Evolutionary conservation across 37 sponge, comb jelly and placozoan genomes (phyloP).

Genomic region (Halichondria panicea): DNA sequence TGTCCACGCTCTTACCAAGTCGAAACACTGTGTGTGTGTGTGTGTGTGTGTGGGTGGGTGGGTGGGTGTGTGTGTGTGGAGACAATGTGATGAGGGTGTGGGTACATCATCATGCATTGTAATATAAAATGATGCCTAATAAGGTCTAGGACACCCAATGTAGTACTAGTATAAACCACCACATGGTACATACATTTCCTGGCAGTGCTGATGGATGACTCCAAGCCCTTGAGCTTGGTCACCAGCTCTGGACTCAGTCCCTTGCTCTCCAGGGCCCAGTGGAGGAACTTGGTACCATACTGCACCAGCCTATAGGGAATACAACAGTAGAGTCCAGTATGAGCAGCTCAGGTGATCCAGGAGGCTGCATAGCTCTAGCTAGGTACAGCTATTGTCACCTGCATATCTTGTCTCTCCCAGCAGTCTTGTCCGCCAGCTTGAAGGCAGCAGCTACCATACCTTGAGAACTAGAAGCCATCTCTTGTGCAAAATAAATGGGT

Average conservation of each 20-base stretch:
- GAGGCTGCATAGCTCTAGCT: too few species aligned
- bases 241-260: constrained; percentile 26
- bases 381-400: constrained; percentile 60
- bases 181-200: constrained; percentile 74
- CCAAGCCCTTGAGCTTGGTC: constrained; percentile 38
- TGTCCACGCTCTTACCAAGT: constrained; percentile 75
- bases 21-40: constrained; percentile 68
- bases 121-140: too few species aligned
- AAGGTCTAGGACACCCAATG: too few species aligned
- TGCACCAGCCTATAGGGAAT: constrained; percentile 52
- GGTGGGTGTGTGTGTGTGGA: background rate
- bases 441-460: constrained; percentile 21
- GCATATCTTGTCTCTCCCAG: constrained; percentile 74
- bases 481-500: background rate
- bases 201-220: constrained; percentile 63
- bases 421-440: constrained; percentile 48
- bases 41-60: background rate
- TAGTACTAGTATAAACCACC: too few species aligned
- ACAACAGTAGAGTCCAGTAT: background rate
- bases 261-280: constrained; percentile 43
- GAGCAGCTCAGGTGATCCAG: background rate
- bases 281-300: constrained; percentile 60
- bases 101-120: too few species aligned
- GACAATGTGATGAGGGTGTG: background rate
- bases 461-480: background rate